Evolutionary conservation across 2,797 vertebrate genomes (phyloP).

Genomic region (Pipistrellus pipistrellus): DNA sequence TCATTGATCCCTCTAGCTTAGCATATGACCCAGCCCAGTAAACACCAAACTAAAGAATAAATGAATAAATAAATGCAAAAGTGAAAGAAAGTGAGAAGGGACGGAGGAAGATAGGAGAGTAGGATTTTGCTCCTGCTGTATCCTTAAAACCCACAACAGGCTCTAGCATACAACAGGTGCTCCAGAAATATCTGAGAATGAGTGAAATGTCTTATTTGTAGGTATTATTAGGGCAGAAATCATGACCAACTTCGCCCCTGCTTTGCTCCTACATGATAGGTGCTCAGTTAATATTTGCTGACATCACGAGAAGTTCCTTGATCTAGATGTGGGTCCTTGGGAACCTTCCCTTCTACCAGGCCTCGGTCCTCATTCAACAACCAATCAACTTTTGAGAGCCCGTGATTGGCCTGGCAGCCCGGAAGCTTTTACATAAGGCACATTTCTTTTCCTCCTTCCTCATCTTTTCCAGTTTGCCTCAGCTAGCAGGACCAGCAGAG

Average conservation of each 20-base stretch:
- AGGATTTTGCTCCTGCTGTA: not conserved
- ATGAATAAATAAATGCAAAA: not conserved
- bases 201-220: not conserved
- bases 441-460: not conserved
- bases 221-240: not conserved
- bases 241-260: not conserved
- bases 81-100: not conserved
- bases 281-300: not conserved
- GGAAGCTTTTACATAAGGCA: not conserved
- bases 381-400: constrained; percentile 17
- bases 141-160: not conserved
- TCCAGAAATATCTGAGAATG: not conserved
- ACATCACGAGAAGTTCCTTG: not conserved
- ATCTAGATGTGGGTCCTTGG: not conserved
- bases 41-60: constrained; percentile 13
- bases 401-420: not conserved
- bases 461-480: constrained; percentile 27
- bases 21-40: not conserved
- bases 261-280: not conserved
- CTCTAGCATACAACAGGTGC: not conserved
- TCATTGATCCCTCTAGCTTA: not conserved
- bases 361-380: not conserved
- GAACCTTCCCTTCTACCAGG: constrained; percentile 11
- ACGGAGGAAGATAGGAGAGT: not conserved
- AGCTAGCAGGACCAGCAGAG: not conserved